A percentile compares a stretch with the other conserved stretches of the same genome.
phyloP scores from a whole-genome alignment of 2,113 vertebrate genomes.

The Caranx ignobilis region DNA sequence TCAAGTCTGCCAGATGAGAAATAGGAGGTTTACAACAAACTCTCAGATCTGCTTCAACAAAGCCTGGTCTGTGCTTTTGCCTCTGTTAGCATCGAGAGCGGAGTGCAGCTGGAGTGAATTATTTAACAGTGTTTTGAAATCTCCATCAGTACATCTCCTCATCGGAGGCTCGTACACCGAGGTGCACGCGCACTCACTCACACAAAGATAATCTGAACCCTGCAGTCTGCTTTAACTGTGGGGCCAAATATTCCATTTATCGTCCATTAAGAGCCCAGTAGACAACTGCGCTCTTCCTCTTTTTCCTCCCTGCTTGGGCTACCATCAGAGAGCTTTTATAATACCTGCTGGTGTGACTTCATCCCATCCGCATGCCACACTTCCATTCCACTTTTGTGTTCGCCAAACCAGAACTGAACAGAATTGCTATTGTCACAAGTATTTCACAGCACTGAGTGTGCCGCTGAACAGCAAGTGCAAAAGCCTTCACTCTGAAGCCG shows the following conservation, averaged over 20 bases:
- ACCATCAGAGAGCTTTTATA: constrained; percentile 49
- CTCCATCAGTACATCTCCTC: constrained; percentile 64
- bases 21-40: constrained; percentile 54
- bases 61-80: constrained; percentile 42
- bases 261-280: constrained; percentile 61
- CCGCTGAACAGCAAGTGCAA: constrained; percentile 3
- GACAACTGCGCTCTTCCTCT: constrained; percentile 35
- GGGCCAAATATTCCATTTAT: constrained; percentile 69
- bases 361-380: constrained; percentile 41
- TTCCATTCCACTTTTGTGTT: constrained; percentile 55
- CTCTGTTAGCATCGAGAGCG: constrained; percentile 47
- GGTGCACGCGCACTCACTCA: constrained; percentile 6
- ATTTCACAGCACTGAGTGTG: constrained; percentile 26
- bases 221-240: constrained; percentile 41
- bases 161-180: constrained; percentile 15
- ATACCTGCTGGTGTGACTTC: constrained; percentile 39
- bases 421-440: constrained; percentile 58
- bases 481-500: constrained; percentile 7
- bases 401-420: constrained; percentile 48
- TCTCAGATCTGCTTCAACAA: constrained; percentile 38
- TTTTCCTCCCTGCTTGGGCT: constrained; percentile 11
- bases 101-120: constrained; percentile 76
- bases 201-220: constrained; percentile 51
- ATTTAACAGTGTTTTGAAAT: constrained; percentile 75
- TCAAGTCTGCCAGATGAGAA: constrained; percentile 58